Evolutionary conservation across 2,888 invertebrate genomes (phyloP).

Genomic region (Saturnia japonica): DNA sequence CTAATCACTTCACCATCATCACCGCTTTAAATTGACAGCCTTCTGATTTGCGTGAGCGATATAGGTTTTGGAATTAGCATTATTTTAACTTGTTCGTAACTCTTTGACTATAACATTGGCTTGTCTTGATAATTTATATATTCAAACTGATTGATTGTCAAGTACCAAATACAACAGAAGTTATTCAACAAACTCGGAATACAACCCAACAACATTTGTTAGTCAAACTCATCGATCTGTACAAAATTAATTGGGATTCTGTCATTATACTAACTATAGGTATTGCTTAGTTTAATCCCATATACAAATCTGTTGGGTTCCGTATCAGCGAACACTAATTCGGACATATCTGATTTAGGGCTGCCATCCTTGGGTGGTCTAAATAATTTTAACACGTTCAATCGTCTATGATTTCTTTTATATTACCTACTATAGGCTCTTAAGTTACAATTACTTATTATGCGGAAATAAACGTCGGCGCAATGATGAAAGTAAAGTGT

Average conservation of each 20-base stretch:
- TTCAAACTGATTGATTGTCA: background rate
- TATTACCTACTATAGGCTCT: background rate
- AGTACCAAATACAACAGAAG: background rate
- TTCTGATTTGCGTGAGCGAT: background rate
- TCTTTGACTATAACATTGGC: background rate
- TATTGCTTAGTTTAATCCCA: conserved; percentile 8
- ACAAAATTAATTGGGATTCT: background rate
- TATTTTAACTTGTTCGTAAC: background rate
- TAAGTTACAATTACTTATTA: no score
- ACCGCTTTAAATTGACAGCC: background rate
- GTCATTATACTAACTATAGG: background rate
- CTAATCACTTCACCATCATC: no score
- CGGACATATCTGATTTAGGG: background rate
- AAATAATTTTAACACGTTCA: background rate
- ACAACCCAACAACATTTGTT: background rate
- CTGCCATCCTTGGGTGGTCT: conserved; percentile 40
- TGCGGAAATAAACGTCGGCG: no score
- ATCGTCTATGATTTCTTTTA: background rate
- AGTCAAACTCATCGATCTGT: background rate
- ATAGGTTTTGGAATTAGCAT: background rate
- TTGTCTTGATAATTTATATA: background rate
- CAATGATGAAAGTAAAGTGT: no score
- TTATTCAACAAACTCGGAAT: background rate
- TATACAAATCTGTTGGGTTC: conserved; percentile 12
- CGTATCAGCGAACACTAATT: conserved; percentile 5